Evolutionary conservation across 1,140 invertebrate genomes (phyloP).

Genomic region (Berghia stephanieae): DNA sequence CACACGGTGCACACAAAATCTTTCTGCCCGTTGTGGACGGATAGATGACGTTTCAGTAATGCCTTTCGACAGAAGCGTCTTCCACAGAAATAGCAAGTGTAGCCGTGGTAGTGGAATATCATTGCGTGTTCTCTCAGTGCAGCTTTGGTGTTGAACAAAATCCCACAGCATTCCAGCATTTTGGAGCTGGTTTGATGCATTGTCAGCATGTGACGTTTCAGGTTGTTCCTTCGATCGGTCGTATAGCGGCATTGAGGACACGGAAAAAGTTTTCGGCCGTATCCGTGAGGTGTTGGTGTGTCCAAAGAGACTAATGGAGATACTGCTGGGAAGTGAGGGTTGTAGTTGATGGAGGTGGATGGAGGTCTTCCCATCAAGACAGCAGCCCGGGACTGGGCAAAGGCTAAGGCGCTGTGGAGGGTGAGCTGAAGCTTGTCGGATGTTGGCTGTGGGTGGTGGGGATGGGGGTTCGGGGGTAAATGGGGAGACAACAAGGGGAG

Average conservation of each 20-base stretch:
- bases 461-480: background rate
- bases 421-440: background rate
- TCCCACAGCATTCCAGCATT: slow-evolving; percentile 66
- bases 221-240: slow-evolving; percentile 68
- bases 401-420: background rate
- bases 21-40: slow-evolving; percentile 67
- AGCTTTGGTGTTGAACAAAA: slow-evolving; percentile 66
- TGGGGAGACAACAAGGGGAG: background rate
- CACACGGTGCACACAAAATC: slow-evolving; percentile 67
- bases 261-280: slow-evolving; percentile 57
- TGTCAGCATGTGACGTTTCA: slow-evolving; percentile 67
- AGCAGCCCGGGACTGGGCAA: slow-evolving; percentile 18
- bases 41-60: slow-evolving; percentile 68
- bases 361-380: slow-evolving; percentile 21
- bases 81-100: slow-evolving; percentile 66
- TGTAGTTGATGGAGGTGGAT: slow-evolving; percentile 24
- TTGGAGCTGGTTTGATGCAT: slow-evolving; percentile 66
- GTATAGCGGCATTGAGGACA: slow-evolving; percentile 66
- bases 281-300: slow-evolving; percentile 39
- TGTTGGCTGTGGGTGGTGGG: background rate
- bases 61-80: slow-evolving; percentile 68
- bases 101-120: slow-evolving; percentile 66
- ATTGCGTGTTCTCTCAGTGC: slow-evolving; percentile 65
- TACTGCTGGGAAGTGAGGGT: too few species aligned
- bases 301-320: slow-evolving; percentile 32